These are phyloP conservation scores for Calliphora vicina DNA, from an alignment of 1,140 invertebrate species.

Conservation along the genomic window DNA sequence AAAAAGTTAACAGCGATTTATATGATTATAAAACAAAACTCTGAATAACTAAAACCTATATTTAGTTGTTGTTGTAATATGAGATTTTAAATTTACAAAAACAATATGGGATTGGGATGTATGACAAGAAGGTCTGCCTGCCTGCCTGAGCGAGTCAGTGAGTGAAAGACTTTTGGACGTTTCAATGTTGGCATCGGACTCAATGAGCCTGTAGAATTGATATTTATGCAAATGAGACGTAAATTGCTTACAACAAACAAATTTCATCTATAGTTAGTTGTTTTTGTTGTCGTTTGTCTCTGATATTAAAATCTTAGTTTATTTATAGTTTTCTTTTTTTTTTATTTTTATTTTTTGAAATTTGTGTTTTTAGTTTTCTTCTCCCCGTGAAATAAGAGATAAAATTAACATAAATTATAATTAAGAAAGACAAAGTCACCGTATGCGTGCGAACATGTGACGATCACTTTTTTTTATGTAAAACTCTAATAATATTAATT, in stretches of 20 bases:
- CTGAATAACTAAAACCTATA: neutral
- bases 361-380: neutral
- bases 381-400: neutral
- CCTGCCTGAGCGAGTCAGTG: neutral
- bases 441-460: neutral
- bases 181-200: too few species aligned
- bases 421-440: neutral
- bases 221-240: neutral
- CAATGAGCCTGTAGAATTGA: too few species aligned
- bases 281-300: neutral
- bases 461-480: neutral
- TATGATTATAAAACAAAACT: neutral
- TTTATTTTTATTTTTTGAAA: neutral
- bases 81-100: too few species aligned
- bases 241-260: neutral
- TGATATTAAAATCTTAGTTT: neutral
- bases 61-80: too few species aligned
- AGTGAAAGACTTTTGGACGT: neutral
- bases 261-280: neutral
- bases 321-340: neutral
- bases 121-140: neutral
- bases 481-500: neutral
- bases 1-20: neutral
- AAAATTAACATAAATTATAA: constrained; percentile 2
- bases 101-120: neutral